These are phyloP conservation scores for Brachionus angularis DNA, from an alignment of 1,140 invertebrate species.

Conservation along the genomic window DNA sequence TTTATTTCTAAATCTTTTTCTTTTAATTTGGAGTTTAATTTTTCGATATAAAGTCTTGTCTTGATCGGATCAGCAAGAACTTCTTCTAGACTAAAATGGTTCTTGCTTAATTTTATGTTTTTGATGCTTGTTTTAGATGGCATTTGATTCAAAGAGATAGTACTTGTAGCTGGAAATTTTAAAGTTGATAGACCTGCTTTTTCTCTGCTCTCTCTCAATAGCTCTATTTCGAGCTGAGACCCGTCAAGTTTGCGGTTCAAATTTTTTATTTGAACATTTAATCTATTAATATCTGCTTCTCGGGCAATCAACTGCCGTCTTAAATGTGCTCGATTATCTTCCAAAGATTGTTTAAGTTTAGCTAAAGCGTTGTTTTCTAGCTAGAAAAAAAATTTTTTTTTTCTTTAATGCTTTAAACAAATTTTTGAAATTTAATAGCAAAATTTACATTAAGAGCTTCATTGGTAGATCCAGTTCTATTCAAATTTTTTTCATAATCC, in stretches of 20 bases:
- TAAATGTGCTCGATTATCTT: slow-evolving; percentile 54
- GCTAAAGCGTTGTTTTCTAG: slow-evolving; percentile 50
- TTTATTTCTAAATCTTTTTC: slow-evolving; percentile 27
- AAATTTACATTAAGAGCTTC: slow-evolving; percentile 26
- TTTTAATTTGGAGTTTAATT: slow-evolving; percentile 25
- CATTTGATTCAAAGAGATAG: neutral
- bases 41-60: slow-evolving; percentile 34
- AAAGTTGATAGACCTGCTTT: slow-evolving; percentile 48
- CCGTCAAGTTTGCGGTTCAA: slow-evolving; percentile 38
- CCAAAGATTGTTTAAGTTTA: slow-evolving; percentile 53
- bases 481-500: slow-evolving; percentile 23
- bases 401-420: too few species aligned
- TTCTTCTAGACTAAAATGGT: slow-evolving; percentile 31
- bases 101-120: slow-evolving; percentile 53
- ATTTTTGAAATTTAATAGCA: too few species aligned
- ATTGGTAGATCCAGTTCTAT: slow-evolving; percentile 1
- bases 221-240: slow-evolving; percentile 11
- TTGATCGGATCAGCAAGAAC: slow-evolving; percentile 26
- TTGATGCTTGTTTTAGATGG: slow-evolving; percentile 52
- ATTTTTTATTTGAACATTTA: slow-evolving; percentile 52
- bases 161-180: slow-evolving; percentile 14
- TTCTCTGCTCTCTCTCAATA: slow-evolving; percentile 50
- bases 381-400: too few species aligned
- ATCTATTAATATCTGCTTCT: slow-evolving; percentile 57
- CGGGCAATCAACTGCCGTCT: slow-evolving; percentile 56